These are phyloP conservation scores for Calameuta pallipes DNA, from an alignment of 2,888 invertebrate genomes.

Conservation along the genomic window DNA sequence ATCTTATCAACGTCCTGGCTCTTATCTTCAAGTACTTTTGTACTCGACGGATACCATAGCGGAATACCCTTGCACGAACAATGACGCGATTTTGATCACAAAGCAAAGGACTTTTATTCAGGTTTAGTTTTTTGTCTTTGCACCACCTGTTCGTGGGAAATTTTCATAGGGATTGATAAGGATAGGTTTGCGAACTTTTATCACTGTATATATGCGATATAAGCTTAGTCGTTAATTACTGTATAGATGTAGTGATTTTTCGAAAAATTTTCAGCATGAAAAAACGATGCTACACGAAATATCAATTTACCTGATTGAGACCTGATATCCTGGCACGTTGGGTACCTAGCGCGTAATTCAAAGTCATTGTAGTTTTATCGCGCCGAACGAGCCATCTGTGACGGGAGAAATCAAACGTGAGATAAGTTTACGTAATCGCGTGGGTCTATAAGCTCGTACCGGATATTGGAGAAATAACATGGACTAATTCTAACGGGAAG, in stretches of 20 bases:
- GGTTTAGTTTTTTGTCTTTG: constrained; percentile 19
- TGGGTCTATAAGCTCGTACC: background rate
- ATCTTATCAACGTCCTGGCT: constrained; percentile 6
- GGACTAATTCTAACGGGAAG: background rate
- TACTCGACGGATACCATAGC: background rate
- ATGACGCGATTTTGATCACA: constrained; percentile 26
- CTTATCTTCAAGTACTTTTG: background rate
- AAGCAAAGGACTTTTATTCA: background rate
- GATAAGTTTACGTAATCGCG: background rate
- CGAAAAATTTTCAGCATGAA: background rate
- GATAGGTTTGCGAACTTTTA: background rate
- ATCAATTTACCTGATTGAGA: constrained; percentile 14
- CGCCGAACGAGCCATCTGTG: background rate
- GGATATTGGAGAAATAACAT: background rate
- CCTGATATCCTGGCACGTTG: background rate
- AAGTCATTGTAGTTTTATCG: constrained; percentile 7
- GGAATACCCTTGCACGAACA: constrained; percentile 22
- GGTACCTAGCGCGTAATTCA: background rate
- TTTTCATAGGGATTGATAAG: background rate
- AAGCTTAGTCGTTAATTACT: too few relatives aligned
- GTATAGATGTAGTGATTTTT: background rate
- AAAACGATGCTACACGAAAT: background rate
- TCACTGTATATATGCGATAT: too few relatives aligned
- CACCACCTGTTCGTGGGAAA: constrained; percentile 49
- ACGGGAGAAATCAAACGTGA: background rate